Evolutionary conservation across 2,113 vertebrate genomes (phyloP).

Genomic region (Ancistrus triradiatus): DNA sequence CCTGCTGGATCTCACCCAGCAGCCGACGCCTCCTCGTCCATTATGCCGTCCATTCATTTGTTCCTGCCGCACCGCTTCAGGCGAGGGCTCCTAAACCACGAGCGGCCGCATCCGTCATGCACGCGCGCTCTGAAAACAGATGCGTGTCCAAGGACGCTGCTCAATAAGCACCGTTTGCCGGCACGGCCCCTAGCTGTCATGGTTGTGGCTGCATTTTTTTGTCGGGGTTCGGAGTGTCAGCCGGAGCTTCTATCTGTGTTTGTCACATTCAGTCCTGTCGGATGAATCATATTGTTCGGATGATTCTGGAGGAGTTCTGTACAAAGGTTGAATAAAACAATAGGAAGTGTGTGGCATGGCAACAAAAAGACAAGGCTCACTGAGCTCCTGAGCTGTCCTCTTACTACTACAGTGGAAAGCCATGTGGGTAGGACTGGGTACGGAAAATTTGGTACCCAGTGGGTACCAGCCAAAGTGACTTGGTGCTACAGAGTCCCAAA

Average conservation of each 20-base stretch:
- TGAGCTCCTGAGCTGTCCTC: too few relatives aligned
- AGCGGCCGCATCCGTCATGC: slow-evolving; percentile 38
- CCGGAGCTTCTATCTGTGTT: not conserved
- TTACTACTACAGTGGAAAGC: too few relatives aligned
- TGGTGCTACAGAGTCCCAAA: too few relatives aligned
- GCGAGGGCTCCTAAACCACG: slow-evolving; percentile 16
- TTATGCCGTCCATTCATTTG: slow-evolving; percentile 40
- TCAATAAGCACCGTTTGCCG: slow-evolving; percentile 57
- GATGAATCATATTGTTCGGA: too few relatives aligned
- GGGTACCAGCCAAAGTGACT: too few relatives aligned
- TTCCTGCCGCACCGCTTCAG: slow-evolving; percentile 25
- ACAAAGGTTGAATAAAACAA: too few relatives aligned
- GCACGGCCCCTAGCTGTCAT: slow-evolving; percentile 36
- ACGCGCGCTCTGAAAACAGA: slow-evolving; percentile 25
- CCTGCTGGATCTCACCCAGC: slow-evolving; percentile 23
- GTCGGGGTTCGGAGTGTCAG: not conserved
- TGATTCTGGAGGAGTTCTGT: too few relatives aligned
- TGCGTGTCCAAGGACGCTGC: slow-evolving; percentile 30
- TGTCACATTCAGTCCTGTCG: too few relatives aligned
- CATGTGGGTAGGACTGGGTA: too few relatives aligned
- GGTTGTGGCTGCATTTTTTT: slow-evolving; percentile 15
- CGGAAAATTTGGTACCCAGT: too few relatives aligned
- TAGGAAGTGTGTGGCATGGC: too few relatives aligned
- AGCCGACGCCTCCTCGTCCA: slow-evolving; percentile 11
- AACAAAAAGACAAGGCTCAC: too few relatives aligned